Conservation (phyloP, 2,113 vertebrate genomes). For the Pterocles orientalis region DNA sequence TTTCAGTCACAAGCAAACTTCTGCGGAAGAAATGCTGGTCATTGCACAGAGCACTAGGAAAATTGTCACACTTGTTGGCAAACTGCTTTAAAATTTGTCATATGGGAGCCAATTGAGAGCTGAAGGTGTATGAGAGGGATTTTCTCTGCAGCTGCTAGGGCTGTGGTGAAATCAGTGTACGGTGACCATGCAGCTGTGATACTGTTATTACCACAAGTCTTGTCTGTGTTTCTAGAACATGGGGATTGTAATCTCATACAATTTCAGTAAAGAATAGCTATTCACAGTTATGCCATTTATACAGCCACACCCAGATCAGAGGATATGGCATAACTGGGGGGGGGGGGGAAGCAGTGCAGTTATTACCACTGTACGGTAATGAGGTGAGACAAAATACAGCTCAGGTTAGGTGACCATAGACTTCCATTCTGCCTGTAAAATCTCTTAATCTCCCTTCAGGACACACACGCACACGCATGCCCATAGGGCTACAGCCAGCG, state of each 20-base stretch:
- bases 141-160: not conserved
- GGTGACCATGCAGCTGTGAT: not conserved
- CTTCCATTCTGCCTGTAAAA: not conserved
- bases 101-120: not conserved
- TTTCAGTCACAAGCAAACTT: not conserved
- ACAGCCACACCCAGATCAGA: not conserved
- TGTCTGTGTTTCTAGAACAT: not conserved
- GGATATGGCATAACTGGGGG: not conserved
- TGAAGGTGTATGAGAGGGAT: not conserved
- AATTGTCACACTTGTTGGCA: not conserved
- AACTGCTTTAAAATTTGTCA: not conserved
- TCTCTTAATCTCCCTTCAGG: not conserved
- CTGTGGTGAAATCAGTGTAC: not conserved
- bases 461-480: fast-evolving
- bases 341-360: not conserved
- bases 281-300: not conserved
- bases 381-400: not conserved
- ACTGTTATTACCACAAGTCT: not conserved
- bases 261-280: not conserved
- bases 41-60: not conserved
- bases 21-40: not conserved
- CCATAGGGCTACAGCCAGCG: not conserved
- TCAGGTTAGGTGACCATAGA: not conserved
- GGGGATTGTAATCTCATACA: not conserved
- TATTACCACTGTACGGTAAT: not conserved